Base-by-base conservation (phyloP, 2,888 invertebrate species). In the Alloscopus bannaensis region DNA sequence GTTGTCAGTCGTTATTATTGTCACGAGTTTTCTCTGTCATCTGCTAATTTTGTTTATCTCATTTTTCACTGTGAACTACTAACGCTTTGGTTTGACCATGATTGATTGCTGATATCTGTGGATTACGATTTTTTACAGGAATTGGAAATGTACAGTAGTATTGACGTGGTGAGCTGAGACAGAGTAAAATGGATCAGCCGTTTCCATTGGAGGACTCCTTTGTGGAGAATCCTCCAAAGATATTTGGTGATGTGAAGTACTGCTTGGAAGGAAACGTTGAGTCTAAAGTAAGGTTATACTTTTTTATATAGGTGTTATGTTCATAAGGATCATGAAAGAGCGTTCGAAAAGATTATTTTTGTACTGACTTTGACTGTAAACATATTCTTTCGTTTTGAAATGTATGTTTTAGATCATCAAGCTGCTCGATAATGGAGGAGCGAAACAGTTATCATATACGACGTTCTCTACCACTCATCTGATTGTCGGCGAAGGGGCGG, bases 381-480 rank as follows among this genome's bases (percentile, higher is more conserved):
- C n/a, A n/a, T 47, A 22, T 60, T 3, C 20, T 40, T 16, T 40
- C 1, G n/a, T n/a, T 55, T 47, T 36, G 16, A 40, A 28, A 45
- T 52, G 18, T n/a, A n/a, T n/a, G 28, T 24, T 91, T 79, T 89
- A 96, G 96, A 91, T 95, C 87, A 89, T 93, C 87, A 91, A 91
- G 87, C 89, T 95, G 86, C 90, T 98, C 80, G 94, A 93, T 89
- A 91, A 92, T 88, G 95, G 96, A 83, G 97, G 97, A 69, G 98
- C 95, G 24, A 95, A 96, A 88, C 92, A 93, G 85, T 93, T 94
- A 84, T 93, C 93, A 86, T 98, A 96, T 90, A 93, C 96, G 86
- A 94, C 95, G 81, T 96, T 97, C 89, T 94, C 94, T 89, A 95
- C 97, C 84, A 97, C 97, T 52, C 97, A 97, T 90, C 91, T 96